A percentile compares a stretch with the other conserved stretches of the same genome.
Conservation (phyloP, 2,888 invertebrate genomes). For the Oligia strigilis region DNA sequence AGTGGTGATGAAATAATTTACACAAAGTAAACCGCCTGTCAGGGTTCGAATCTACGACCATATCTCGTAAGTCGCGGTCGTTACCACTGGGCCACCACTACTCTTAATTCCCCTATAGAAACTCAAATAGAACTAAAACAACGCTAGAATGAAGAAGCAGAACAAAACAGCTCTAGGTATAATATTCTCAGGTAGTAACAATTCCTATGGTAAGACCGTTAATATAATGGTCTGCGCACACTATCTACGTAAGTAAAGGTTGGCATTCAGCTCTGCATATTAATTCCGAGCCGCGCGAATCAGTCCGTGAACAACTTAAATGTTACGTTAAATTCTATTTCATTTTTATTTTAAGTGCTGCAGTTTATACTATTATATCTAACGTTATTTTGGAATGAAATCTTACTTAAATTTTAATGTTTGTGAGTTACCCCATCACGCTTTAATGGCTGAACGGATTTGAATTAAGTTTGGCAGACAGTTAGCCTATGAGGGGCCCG, state of each 20-base stretch:
- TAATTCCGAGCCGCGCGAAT: conserved; percentile 59
- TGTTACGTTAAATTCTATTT: conserved; percentile 42
- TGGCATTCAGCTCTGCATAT: conserved; percentile 65
- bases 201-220: conserved; percentile 35
- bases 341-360: conserved; percentile 40
- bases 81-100: too few species aligned
- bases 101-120: neutral
- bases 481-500: too few species aligned
- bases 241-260: conserved; percentile 63
- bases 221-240: conserved; percentile 52
- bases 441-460: neutral
- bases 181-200: conserved; percentile 41
- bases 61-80: too few species aligned
- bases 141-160: neutral
- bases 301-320: conserved; percentile 59
- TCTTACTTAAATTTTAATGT: neutral
- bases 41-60: too few species aligned
- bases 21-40: too few species aligned
- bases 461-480: neutral
- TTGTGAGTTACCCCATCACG: neutral
- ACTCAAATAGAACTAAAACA: neutral
- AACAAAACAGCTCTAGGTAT: conserved; percentile 4
- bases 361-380: conserved; percentile 22
- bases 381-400: conserved; percentile 1
- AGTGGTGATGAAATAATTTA: too few species aligned